These are phyloP conservation scores for Ramphastos sulfuratus DNA, from an alignment of 2,113 vertebrate species.

Conservation along the genomic window DNA sequence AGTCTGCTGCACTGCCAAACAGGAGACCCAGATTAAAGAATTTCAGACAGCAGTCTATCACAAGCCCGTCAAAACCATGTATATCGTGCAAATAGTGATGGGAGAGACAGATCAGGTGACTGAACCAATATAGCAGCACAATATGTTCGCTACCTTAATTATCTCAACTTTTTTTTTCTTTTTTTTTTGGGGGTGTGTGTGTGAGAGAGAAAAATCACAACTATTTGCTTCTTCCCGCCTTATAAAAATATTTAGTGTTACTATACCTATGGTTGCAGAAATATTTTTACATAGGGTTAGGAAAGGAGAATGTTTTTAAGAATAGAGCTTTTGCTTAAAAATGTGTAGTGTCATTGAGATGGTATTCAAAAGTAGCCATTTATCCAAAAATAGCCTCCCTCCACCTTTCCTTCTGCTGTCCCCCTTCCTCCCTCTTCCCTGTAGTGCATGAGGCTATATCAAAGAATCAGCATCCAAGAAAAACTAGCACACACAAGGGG, in stretches of 20 bases:
- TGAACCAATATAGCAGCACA: constrained; percentile 69
- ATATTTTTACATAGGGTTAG: not conserved
- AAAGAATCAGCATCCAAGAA: not conserved
- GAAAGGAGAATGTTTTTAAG: not conserved
- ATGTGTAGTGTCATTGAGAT: not conserved
- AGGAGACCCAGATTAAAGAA: constrained; percentile 71
- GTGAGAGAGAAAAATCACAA: constrained; percentile 48
- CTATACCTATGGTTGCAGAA: not conserved
- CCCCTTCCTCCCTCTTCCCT: not conserved
- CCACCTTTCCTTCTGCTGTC: not conserved
- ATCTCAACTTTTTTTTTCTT: constrained; percentile 20
- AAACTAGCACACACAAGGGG: not conserved
- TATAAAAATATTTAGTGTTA: constrained; percentile 36
- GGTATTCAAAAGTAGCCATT: not conserved
- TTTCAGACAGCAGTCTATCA: constrained; percentile 76
- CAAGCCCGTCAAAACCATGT: constrained; percentile 69
- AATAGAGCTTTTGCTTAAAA: not conserved
- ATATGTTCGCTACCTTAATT: constrained; percentile 69
- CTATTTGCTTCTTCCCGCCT: constrained; percentile 25
- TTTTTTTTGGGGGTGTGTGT: no score
- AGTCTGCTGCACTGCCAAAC: constrained; percentile 70
- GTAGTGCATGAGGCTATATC: not conserved
- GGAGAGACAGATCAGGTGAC: constrained; percentile 70
- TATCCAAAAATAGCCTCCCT: not conserved
- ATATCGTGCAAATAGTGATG: constrained; percentile 68